These are phyloP conservation scores for Drosophila tani DNA, from an alignment of 1,140 invertebrate species.

Conservation along the genomic window DNA sequence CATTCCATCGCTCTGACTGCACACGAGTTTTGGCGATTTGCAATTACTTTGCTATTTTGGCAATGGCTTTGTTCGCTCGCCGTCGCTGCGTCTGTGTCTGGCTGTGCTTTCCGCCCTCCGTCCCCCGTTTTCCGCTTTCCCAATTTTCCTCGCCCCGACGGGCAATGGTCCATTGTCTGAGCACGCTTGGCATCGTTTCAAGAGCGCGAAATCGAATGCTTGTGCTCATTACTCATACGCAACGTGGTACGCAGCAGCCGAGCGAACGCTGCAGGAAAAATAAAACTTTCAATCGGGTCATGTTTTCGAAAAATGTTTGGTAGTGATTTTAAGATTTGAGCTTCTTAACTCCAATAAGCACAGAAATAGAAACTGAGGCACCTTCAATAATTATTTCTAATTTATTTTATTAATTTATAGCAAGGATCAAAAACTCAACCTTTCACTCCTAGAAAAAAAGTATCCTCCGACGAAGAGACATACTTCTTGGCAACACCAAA, in stretches of 20 bases:
- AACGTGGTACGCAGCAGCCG: constrained; percentile 47
- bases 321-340: not conserved
- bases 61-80: constrained; percentile 38
- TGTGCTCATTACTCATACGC: constrained; percentile 75
- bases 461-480: too few relatives aligned
- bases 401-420: not conserved
- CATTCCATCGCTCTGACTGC: constrained; percentile 52
- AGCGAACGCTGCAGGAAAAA: constrained; percentile 24
- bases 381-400: too few relatives aligned
- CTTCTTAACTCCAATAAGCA: not conserved
- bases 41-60: constrained; percentile 81
- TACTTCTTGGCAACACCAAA: too few relatives aligned
- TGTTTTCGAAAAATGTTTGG: not conserved
- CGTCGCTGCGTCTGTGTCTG: constrained; percentile 40
- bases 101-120: not conserved
- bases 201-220: constrained; percentile 43
- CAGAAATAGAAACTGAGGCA: too few relatives aligned
- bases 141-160: constrained; percentile 2
- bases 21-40: constrained; percentile 64
- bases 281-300: constrained; percentile 14
- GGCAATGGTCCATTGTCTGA: constrained; percentile 43
- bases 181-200: constrained; percentile 51
- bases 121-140: not conserved
- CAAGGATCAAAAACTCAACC: too few relatives aligned
- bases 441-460: too few relatives aligned